A percentile compares a stretch with the other conserved stretches of the same genome.
phyloP scores from a whole-genome alignment of 2,797 vertebrate genomes.

The Paratrypauchen microcephalus region DNA sequence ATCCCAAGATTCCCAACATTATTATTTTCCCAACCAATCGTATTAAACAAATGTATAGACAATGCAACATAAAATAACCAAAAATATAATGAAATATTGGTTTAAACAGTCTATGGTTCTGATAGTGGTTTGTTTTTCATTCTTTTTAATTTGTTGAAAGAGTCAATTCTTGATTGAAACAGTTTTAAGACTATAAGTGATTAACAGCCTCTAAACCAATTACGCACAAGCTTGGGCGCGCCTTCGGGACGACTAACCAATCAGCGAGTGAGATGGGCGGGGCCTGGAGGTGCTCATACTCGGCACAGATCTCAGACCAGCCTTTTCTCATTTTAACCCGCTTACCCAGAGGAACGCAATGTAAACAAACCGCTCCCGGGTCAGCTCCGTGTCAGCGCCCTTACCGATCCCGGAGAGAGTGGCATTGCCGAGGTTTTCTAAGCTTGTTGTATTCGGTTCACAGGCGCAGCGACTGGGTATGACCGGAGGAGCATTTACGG shows the following conservation, averaged over 20 bases:
- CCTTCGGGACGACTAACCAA: conserved; percentile 41
- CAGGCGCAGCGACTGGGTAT: conserved; percentile 22
- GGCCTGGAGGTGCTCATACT: fast-evolving
- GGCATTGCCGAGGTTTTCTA: conserved; percentile 56
- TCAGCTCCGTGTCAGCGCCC: conserved; percentile 46
- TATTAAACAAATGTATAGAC: not conserved
- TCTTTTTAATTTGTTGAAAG: not conserved
- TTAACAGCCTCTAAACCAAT: conserved; percentile 37
- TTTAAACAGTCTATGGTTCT: not conserved
- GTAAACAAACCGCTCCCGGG: conserved; percentile 40
- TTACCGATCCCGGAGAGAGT: conserved; percentile 35
- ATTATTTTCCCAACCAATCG: not conserved
- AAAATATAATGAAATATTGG: not conserved
- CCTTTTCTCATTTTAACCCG: too few relatives aligned
- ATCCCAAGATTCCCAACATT: too few relatives aligned
- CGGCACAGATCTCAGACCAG: conserved; percentile 54
- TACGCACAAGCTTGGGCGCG: not conserved
- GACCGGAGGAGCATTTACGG: conserved; percentile 15
- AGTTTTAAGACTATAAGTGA: conserved; percentile 14
- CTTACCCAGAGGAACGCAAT: not conserved
- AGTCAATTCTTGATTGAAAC: not conserved
- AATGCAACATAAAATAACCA: too few relatives aligned
- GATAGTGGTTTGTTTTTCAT: not conserved
- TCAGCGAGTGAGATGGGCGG: conserved; percentile 30
- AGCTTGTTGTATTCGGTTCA: conserved; percentile 31